Percentiles rank a stretch among this genome's conserved stretches.
These are phyloP conservation scores for Tiaroga cobitis DNA, from an alignment of 2,797 vertebrate species.

Conservation along the genomic window DNA sequence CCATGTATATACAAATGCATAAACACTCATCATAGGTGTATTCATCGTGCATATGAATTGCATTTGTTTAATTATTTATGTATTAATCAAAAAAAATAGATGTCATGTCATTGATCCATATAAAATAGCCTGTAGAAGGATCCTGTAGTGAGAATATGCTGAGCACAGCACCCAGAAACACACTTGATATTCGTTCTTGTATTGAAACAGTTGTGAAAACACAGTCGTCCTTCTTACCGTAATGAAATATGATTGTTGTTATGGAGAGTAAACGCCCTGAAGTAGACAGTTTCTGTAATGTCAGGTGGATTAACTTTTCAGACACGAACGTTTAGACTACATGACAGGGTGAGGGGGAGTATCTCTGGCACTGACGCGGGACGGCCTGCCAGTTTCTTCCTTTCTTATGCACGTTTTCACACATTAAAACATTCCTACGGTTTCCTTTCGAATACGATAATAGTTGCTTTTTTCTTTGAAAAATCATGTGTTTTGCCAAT, in stretches of 20 bases:
- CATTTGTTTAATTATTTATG: not conserved
- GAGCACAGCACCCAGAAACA: constrained; percentile 6
- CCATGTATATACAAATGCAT: no score
- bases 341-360: constrained; percentile 42
- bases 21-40: not conserved
- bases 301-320: constrained; percentile 36
- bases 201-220: constrained; percentile 67
- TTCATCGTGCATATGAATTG: not conserved
- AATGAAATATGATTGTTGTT: constrained; percentile 55
- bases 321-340: constrained; percentile 54
- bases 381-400: constrained; percentile 41
- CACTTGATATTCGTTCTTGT: constrained; percentile 24
- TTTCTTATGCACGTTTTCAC: constrained; percentile 27
- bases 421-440: constrained; percentile 56
- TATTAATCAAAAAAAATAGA: not conserved
- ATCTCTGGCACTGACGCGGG: constrained; percentile 32
- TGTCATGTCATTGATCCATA: not conserved
- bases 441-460: constrained; percentile 48
- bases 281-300: constrained; percentile 48
- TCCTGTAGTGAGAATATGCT: constrained; percentile 33
- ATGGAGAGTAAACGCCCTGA: constrained; percentile 52
- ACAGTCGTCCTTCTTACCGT: constrained; percentile 42
- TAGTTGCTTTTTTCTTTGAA: constrained; percentile 27
- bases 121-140: not conserved
- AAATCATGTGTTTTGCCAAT: constrained; percentile 2